A percentile compares a stretch with the other conserved stretches of the same genome.
Conservation (phyloP, 2,797 vertebrate genomes). For the Myotis myotis region DNA sequence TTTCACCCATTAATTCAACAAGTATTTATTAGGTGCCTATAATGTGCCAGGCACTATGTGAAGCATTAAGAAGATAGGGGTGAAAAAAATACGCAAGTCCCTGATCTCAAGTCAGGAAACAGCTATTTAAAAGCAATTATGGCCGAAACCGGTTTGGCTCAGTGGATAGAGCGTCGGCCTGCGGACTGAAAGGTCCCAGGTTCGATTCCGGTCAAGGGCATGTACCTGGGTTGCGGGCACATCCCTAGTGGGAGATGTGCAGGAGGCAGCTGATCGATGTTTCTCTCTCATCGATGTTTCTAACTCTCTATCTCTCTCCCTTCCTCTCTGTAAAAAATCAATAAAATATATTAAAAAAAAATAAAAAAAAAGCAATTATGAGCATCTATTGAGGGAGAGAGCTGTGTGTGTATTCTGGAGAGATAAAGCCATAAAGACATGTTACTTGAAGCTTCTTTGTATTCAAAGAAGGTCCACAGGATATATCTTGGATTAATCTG, state of each 20-base stretch:
- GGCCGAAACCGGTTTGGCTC: too few species aligned
- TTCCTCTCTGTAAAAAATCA: too few species aligned
- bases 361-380: neutral
- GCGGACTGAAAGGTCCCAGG: too few species aligned
- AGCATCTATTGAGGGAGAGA: neutral
- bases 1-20: neutral
- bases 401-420: neutral
- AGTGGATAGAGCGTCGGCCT: too few species aligned
- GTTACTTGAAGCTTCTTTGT: neutral
- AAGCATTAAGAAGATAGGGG: neutral
- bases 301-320: too few species aligned
- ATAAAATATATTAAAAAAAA: too few species aligned
- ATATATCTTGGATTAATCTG: neutral
- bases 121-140: neutral
- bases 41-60: neutral
- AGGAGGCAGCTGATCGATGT: too few species aligned
- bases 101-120: neutral
- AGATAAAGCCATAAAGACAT: neutral
- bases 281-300: too few species aligned
- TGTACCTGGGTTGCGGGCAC: too few species aligned
- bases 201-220: too few species aligned
- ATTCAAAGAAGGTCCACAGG: neutral
- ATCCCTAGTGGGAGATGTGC: too few species aligned
- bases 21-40: neutral
- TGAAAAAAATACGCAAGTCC: neutral